These are phyloP conservation scores for Martes martes DNA, from an alignment of 2,113 vertebrate species.

Conservation along the genomic window DNA sequence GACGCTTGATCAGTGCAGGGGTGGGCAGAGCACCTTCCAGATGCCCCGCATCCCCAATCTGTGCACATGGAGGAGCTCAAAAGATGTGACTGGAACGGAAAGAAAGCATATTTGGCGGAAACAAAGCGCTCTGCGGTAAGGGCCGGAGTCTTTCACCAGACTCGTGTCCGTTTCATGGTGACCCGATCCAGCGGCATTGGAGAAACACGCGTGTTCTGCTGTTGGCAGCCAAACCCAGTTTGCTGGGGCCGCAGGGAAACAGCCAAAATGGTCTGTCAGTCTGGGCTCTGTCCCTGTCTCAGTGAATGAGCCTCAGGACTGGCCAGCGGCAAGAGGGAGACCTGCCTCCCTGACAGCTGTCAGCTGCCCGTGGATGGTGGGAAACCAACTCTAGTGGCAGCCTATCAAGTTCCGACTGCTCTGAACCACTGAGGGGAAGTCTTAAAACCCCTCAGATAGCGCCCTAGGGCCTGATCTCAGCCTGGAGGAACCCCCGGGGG, in stretches of 20 bases:
- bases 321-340: neutral
- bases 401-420: constrained; percentile 26
- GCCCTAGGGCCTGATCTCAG: constrained; percentile 50
- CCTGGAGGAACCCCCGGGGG: constrained; percentile 38
- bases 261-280: constrained; percentile 36
- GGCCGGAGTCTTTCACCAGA: neutral
- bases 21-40: neutral
- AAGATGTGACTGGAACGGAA: neutral
- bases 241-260: constrained; percentile 2
- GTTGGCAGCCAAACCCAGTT: constrained; percentile 32
- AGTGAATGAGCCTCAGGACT: constrained; percentile 54
- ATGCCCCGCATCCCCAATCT: neutral
- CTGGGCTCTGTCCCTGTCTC: constrained; percentile 49
- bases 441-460: neutral
- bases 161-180: neutral
- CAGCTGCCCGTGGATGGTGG: constrained; percentile 24
- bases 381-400: constrained; percentile 34
- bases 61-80: neutral
- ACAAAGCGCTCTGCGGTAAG: neutral
- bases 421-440: neutral
- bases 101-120: neutral
- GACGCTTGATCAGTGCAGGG: neutral
- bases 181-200: neutral
- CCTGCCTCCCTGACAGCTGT: constrained; percentile 61
- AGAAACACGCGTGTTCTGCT: neutral